Percentiles rank a stretch among this genome's conserved stretches.
Conservation (phyloP, 1,140 invertebrate genomes). For the Heliconius nattereri region DNA sequence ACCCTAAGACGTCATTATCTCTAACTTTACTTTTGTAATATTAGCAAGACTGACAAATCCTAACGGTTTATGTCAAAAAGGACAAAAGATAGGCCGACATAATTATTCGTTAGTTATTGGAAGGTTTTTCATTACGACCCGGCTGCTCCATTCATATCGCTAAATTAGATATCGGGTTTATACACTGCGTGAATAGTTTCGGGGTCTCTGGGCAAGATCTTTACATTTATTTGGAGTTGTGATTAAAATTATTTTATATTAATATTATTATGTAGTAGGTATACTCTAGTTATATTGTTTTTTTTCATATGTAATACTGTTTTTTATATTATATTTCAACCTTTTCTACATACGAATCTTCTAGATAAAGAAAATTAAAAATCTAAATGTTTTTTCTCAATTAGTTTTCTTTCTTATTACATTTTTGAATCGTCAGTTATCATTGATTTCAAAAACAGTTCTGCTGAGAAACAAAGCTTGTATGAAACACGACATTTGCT, state of each 20-base stretch:
- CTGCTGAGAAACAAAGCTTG: too few relatives aligned
- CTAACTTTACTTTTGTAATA: neutral
- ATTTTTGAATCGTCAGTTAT: too few relatives aligned
- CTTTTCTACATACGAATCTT: too few relatives aligned
- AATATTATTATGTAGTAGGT: neutral
- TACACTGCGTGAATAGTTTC: conserved; percentile 28
- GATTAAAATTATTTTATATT: neutral
- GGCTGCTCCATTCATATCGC: conserved; percentile 30
- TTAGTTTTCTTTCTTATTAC: too few relatives aligned
- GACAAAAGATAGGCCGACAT: conserved; percentile 7
- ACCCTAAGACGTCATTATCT: neutral
- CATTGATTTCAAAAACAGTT: too few relatives aligned
- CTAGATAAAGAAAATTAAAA: neutral
- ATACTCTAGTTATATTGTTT: neutral
- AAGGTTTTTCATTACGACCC: conserved; percentile 34
- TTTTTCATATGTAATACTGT: neutral
- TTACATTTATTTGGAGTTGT: neutral
- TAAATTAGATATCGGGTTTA: conserved; percentile 38
- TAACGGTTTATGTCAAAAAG: neutral
- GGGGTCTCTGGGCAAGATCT: neutral
- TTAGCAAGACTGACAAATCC: neutral
- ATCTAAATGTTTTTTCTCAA: too few relatives aligned
- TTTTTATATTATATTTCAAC: too few relatives aligned
- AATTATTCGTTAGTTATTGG: conserved; percentile 32
- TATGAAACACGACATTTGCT: too few relatives aligned